Conservation (phyloP, 2,888 invertebrate genomes). For the Meganola albula region DNA sequence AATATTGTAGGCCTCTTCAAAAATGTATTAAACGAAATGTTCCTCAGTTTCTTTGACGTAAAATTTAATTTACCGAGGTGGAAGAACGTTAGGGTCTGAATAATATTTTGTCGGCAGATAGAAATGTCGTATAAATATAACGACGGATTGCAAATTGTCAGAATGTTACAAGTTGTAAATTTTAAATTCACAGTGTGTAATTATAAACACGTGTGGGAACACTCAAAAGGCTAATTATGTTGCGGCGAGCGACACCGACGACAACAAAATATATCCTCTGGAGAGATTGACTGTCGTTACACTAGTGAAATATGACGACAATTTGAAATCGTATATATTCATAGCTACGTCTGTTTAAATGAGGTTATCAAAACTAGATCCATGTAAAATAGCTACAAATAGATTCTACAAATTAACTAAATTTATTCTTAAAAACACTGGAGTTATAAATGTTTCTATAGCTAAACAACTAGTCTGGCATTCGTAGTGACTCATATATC, state of each 20-base stretch:
- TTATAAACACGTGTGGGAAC: conserved; percentile 8
- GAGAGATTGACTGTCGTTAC: too few species aligned
- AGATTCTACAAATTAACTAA: too few species aligned
- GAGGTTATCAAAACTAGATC: too few species aligned
- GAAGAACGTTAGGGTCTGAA: conserved; percentile 29
- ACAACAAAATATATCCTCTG: conserved; percentile 17
- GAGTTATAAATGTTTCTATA: too few species aligned
- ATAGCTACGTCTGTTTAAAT: too few species aligned
- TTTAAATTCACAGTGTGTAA: conserved; percentile 10
- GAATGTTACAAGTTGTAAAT: conserved; percentile 5
- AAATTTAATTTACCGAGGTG: conserved; percentile 34
- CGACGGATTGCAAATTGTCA: conserved; percentile 12
- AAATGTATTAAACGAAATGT: conserved; percentile 38
- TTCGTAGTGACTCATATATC: conserved; percentile 22
- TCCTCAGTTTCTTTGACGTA: conserved; percentile 32
- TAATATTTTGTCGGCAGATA: conserved; percentile 27
- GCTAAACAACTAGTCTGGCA: too few species aligned
- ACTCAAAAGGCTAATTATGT: conserved; percentile 6
- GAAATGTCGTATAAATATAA: conserved; percentile 11
- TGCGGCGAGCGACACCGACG: conserved; percentile 7
- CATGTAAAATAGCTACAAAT: too few species aligned
- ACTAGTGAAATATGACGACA: too few species aligned
- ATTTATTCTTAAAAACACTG: too few species aligned
- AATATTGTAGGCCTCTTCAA: conserved; percentile 40
- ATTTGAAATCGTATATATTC: too few species aligned